Evolutionary conservation across 35 echinoderm and acorn worm genomes (phyloP).

Genomic region (Chiridota heheva): DNA sequence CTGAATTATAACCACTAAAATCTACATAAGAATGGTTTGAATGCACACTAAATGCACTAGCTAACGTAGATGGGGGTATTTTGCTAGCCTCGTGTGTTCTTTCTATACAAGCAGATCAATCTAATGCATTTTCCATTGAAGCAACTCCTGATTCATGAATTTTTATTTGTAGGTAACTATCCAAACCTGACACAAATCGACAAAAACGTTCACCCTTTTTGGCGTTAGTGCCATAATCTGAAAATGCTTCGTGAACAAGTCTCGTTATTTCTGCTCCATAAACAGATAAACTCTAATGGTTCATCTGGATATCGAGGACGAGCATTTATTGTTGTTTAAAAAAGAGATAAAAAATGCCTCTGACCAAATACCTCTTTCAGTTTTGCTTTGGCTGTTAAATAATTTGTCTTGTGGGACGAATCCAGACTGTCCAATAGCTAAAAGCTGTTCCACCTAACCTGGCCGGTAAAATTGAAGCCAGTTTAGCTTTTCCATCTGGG

Average conservation of each 20-base stretch:
- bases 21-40: too few relatives aligned
- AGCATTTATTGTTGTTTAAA: slow-evolving; percentile 27
- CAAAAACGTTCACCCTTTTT: slow-evolving; percentile 30
- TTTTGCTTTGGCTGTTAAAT: neutral
- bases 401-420: neutral
- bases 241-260: slow-evolving; percentile 39
- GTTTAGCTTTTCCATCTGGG: neutral
- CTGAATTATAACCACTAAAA: too few relatives aligned
- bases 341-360: neutral
- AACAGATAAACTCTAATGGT: slow-evolving; percentile 28
- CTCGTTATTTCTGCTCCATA: slow-evolving; percentile 33
- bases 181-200: slow-evolving; percentile 25
- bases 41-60: too few relatives aligned
- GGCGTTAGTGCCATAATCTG: slow-evolving; percentile 11
- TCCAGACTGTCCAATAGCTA: slow-evolving; percentile 18
- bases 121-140: slow-evolving; percentile 9
- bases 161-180: slow-evolving; percentile 24
- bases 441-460: slow-evolving; percentile 26
- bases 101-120: neutral
- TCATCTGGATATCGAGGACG: neutral
- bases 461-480: neutral
- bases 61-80: neutral
- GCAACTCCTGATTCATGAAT: slow-evolving; percentile 12
- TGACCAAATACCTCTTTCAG: slow-evolving; percentile 17
- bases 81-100: slow-evolving; percentile 10